These are phyloP conservation scores for Helicolenus hilgendorfi DNA, from an alignment of 2,797 vertebrate genomes.

Conservation along the genomic window DNA sequence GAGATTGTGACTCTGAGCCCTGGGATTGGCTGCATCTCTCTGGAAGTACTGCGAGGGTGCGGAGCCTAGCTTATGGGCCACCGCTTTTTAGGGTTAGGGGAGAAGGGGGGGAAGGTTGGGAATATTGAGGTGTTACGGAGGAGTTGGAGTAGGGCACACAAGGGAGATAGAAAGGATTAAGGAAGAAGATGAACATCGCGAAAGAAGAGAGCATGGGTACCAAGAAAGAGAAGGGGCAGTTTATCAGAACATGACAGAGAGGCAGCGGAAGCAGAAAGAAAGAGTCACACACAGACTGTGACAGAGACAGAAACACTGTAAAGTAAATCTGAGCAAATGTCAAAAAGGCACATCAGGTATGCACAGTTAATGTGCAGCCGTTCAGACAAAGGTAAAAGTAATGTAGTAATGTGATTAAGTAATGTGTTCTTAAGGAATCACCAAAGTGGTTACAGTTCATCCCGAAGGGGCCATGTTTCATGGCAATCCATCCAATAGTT, in stretches of 20 bases:
- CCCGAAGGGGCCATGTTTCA: too few relatives aligned
- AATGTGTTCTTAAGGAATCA: background rate
- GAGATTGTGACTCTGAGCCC: conserved; percentile 86
- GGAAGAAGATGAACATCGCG: conserved; percentile 74
- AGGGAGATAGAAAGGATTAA: conserved; percentile 68
- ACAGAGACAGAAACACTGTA: conserved; percentile 56
- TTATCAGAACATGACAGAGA: conserved; percentile 61
- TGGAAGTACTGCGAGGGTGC: conserved; percentile 91
- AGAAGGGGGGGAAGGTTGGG: conserved; percentile 38
- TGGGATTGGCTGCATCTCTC: conserved; percentile 90
- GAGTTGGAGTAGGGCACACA: conserved; percentile 69
- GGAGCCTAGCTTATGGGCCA: conserved; percentile 89
- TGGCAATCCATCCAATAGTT: too few relatives aligned
- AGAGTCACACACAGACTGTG: conserved; percentile 48
- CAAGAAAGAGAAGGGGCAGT: conserved; percentile 61
- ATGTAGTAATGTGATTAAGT: background rate
- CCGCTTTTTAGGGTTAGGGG: conserved; percentile 70
- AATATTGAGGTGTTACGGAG: conserved; percentile 60
- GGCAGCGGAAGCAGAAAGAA: conserved; percentile 37
- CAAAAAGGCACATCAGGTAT: conserved; percentile 12
- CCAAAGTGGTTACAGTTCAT: background rate
- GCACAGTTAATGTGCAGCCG: conserved; percentile 1
- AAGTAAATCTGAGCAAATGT: conserved; percentile 32
- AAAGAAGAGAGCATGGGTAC: conserved; percentile 64
- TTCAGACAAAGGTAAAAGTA: background rate